Conservation (phyloP, 2,797 vertebrate genomes). For the Lacerta viridis region DNA sequence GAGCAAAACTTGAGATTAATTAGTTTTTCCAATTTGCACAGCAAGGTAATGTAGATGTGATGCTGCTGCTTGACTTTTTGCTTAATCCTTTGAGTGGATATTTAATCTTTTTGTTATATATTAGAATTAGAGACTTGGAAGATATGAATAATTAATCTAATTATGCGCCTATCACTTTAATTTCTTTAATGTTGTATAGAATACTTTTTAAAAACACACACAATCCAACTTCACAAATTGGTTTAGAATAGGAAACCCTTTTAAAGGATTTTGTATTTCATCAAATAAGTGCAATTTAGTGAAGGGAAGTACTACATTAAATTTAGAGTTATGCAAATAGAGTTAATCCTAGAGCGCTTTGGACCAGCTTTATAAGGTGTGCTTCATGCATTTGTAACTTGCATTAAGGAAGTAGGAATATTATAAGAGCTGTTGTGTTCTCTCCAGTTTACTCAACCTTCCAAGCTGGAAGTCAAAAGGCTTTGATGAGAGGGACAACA, state of each 20-base stretch:
- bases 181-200: slow-evolving; percentile 87
- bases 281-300: slow-evolving; percentile 82
- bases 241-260: slow-evolving; percentile 85
- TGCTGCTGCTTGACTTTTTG: slow-evolving; percentile 83
- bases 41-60: slow-evolving; percentile 90
- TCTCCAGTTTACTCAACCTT: neutral
- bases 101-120: slow-evolving; percentile 94
- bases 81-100: slow-evolving; percentile 90
- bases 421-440: slow-evolving; percentile 23
- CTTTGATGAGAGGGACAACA: neutral
- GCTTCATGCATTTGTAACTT: slow-evolving; percentile 64
- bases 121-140: slow-evolving; percentile 93
- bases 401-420: slow-evolving; percentile 59
- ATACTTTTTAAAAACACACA: slow-evolving; percentile 56
- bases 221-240: slow-evolving; percentile 84
- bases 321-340: slow-evolving; percentile 83
- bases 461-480: neutral
- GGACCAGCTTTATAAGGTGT: slow-evolving; percentile 71
- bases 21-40: slow-evolving; percentile 91
- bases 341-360: slow-evolving; percentile 74
- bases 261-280: slow-evolving; percentile 85
- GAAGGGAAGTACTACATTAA: slow-evolving; percentile 71
- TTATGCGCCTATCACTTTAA: slow-evolving; percentile 90
- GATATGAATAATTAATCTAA: slow-evolving; percentile 96
- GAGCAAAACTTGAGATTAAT: slow-evolving; percentile 90